Conservation (phyloP, 2,888 invertebrate species). For the Chymomyza fuscimana region DNA sequence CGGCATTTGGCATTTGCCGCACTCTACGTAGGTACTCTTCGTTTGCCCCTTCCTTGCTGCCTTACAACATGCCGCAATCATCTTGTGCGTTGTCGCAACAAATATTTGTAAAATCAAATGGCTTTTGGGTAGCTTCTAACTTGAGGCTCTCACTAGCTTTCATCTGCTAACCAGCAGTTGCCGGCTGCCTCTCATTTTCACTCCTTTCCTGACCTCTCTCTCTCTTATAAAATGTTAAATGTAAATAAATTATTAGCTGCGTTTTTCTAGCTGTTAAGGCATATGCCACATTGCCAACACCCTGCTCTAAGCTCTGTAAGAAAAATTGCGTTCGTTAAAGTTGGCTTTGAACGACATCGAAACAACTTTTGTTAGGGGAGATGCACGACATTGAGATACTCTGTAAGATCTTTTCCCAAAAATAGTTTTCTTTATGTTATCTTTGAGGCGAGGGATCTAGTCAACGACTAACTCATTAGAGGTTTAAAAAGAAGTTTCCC, state of each 20-base stretch:
- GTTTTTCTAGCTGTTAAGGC: slow-evolving; percentile 34
- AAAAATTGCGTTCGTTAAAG: no score
- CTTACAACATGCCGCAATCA: slow-evolving; percentile 3
- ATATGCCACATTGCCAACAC: slow-evolving; percentile 29
- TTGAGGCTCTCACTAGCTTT: not conserved
- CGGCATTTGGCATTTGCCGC: not conserved
- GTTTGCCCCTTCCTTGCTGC: not conserved
- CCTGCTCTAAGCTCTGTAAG: not conserved
- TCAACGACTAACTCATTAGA: no score
- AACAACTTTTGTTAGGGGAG: no score
- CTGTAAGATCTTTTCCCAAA: no score
- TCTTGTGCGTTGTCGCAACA: slow-evolving; percentile 37
- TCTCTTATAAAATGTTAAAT: slow-evolving; percentile 63
- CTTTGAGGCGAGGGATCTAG: no score
- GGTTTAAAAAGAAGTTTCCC: no score
- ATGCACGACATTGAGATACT: no score
- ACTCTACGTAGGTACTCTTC: not conserved
- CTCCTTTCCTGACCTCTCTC: not conserved
- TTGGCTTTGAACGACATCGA: slow-evolving; percentile 29
- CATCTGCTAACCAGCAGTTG: not conserved
- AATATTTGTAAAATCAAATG: slow-evolving; percentile 71
- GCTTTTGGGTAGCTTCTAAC: slow-evolving; percentile 28
- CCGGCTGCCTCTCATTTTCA: not conserved
- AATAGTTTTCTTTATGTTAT: no score
- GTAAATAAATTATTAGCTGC: slow-evolving; percentile 70